Percentiles rank a stretch among this genome's conserved stretches.
Conservation (phyloP, 2,888 invertebrate species). For the Quadroppia sp. region DNA sequence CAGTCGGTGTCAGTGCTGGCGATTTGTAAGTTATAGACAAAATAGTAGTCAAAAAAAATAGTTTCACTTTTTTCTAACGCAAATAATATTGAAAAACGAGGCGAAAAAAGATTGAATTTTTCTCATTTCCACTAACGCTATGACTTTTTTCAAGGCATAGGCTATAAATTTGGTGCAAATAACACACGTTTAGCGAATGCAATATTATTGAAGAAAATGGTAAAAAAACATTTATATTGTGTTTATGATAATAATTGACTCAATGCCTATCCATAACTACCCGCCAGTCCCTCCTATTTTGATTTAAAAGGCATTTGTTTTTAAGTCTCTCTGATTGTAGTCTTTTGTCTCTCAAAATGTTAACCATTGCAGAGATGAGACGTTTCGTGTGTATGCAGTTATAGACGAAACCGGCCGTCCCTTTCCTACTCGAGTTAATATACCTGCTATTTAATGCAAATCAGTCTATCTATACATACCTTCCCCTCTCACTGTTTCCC, state of each 20-base stretch:
- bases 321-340: conserved; percentile 7
- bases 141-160: background rate
- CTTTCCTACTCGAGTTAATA: background rate
- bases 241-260: background rate
- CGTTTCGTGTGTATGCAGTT: background rate
- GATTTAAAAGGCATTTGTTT: background rate
- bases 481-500: too few species aligned
- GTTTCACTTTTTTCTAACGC: too few species aligned
- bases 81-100: too few species aligned
- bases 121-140: too few species aligned
- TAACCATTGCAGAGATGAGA: background rate
- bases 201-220: too few species aligned
- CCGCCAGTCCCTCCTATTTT: conserved; percentile 13
- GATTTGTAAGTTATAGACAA: too few species aligned
- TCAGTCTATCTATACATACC: background rate
- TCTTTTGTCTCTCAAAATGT: background rate
- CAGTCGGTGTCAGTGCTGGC: too few species aligned
- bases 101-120: too few species aligned
- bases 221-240: background rate
- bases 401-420: background rate
- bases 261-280: background rate
- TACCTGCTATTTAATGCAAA: conserved; percentile 15
- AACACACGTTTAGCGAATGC: too few species aligned
- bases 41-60: too few species aligned
- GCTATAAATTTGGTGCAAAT: background rate